Percentiles rank a stretch among this genome's conserved stretches.
Conservation (phyloP, 2,797 vertebrate species). For the Fistularia tabacaria region DNA sequence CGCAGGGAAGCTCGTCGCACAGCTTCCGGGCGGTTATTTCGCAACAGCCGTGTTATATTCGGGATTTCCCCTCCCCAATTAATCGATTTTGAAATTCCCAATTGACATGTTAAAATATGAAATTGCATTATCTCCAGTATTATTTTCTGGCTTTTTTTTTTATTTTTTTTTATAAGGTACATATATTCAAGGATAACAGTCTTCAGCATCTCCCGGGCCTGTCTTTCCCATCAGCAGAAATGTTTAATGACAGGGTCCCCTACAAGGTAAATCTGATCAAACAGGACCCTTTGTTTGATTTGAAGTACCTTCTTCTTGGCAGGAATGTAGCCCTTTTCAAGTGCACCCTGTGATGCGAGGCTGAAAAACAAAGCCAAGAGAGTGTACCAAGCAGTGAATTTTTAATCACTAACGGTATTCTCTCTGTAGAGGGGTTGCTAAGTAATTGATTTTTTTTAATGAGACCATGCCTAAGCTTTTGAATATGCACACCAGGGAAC, state of each 20-base stretch:
- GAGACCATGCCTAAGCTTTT: constrained; percentile 44
- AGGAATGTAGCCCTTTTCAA: constrained; percentile 45
- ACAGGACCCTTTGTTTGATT: constrained; percentile 17
- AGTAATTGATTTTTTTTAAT: constrained; percentile 76
- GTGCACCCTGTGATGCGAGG: constrained; percentile 39
- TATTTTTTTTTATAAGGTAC: no score
- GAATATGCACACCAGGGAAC: constrained; percentile 53
- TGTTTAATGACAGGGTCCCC: constrained; percentile 11
- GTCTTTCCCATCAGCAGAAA: constrained; percentile 13
- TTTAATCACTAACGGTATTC: constrained; percentile 64
- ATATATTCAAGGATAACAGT: no score
- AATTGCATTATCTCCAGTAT: no score
- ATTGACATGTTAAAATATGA: no score
- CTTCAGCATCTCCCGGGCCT: no score
- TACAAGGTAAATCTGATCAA: constrained; percentile 31
- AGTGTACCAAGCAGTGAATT: constrained; percentile 45
- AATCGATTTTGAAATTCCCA: no score
- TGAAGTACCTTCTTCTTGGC: constrained; percentile 45
- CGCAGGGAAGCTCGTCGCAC: no score
- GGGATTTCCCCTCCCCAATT: no score
- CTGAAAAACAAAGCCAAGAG: constrained; percentile 47
- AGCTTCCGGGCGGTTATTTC: no score
- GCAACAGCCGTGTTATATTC: no score
- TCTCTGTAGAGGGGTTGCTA: constrained; percentile 69
- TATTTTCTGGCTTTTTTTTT: no score